Percentiles rank a stretch among this genome's conserved stretches.
Evolutionary conservation across 2,797 vertebrate species (phyloP).

Genomic region (Epinephelus awoara): DNA sequence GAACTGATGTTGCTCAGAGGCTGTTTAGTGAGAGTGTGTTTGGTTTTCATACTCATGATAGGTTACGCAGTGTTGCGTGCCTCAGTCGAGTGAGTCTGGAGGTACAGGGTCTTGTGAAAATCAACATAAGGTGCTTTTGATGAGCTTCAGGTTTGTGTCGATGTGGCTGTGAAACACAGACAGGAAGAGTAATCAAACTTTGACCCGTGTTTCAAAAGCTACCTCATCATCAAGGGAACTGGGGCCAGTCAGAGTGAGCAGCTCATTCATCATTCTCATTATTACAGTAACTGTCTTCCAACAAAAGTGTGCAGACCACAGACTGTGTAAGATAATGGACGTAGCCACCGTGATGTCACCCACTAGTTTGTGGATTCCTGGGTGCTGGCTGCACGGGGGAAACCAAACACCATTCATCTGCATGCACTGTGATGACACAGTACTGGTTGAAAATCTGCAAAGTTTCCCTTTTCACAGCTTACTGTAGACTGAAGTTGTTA

Average conservation of each 20-base stretch:
- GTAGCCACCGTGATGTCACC: too few species aligned
- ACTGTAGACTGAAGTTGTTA: too few species aligned
- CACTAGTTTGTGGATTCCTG: too few species aligned
- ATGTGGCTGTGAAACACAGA: conserved; percentile 25
- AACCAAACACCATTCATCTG: too few species aligned
- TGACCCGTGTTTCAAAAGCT: conserved; percentile 23
- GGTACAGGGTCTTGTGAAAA: conserved; percentile 15
- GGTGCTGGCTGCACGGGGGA: too few species aligned
- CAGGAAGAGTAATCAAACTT: conserved; percentile 43
- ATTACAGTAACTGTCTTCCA: conserved; percentile 5
- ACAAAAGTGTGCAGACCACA: neutral
- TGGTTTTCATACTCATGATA: conserved; percentile 25
- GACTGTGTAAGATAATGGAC: too few species aligned
- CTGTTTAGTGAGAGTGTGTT: conserved; percentile 17
- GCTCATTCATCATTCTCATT: conserved; percentile 51
- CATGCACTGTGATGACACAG: too few species aligned
- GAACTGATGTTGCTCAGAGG: conserved; percentile 26
- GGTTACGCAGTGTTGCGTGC: conserved; percentile 22
- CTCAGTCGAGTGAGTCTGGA: neutral
- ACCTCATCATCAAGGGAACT: conserved; percentile 14
- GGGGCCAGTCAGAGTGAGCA: neutral
- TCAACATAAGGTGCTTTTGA: conserved; percentile 38
- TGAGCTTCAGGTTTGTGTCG: conserved; percentile 31
- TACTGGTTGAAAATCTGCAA: too few species aligned
- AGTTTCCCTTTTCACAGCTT: too few species aligned